Base-by-base conservation (phyloP, 2,888 invertebrate species). In the Glomeris marginata region DNA sequence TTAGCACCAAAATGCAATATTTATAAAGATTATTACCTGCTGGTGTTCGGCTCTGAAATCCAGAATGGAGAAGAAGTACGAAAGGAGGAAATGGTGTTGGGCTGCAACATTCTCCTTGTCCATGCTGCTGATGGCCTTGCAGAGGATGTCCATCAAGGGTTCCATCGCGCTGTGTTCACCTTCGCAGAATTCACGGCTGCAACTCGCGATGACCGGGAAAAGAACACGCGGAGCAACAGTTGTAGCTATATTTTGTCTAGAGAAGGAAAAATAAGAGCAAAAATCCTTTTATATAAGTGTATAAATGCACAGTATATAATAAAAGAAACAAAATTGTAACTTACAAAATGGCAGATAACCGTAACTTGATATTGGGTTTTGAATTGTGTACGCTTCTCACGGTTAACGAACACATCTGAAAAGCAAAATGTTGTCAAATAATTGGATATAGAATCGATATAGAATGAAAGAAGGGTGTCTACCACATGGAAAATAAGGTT, bases 71-170 rank as follows among this genome's bases (percentile, higher is more conserved):
- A 87, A 64, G 69, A 88, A 88, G 63, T 91, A 81, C 0, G 72
- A 67, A 0, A 80, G 78, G 20, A 92, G 69, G 52, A 81, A 78
- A 2, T 76, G 71, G 53, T 83, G 76, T 43, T 81, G 71, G 0
- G 74, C 68, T 36, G 70, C 74, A 38, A 88, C 73, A 48, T 85
- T 81, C 0, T 74, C 70, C 5, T 76, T 71, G 0, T 74, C 72
- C 28, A 81, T 72, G 55, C 74, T 74, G 0, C 69, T 68, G 53
- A 91, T 77, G 58, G 79, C 80, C 47, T 86, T 81, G 1, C 78
- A 74, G 35, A 91, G 65, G 1, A 91, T 73, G 1, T 74, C 72
- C 82, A 91, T 82, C 5, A 91, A 69, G 1, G 80, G 74, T 16
- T 75, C 74, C 8, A 86, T 20, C 2, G 49, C 36, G 47, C 56